Evolutionary conservation across 2,888 invertebrate species (phyloP), one percentile per base, ranked within the genome.

Genomic region (Bembecia ichneumoniformis): DNA sequence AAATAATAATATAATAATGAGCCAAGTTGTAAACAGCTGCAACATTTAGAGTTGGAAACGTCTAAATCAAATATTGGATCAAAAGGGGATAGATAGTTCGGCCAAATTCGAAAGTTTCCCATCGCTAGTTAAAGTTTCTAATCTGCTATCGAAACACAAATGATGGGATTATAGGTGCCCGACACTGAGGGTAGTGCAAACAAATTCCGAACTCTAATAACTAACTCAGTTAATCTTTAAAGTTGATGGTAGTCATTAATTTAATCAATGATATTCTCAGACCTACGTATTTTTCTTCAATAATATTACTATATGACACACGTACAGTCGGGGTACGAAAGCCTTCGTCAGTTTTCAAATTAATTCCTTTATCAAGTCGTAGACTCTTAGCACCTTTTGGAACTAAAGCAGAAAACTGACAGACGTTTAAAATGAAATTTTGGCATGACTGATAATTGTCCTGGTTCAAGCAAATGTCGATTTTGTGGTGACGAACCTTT

Each of bases 141-240:
- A 44, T 44, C 44, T 44, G 44, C 44, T 44, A 15, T 44, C 11
- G 44, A 13, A 44, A 17, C 44, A 44, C 44, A 44, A 44, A 44
- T 44, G 44, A 44, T 44, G 16, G 44, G 44, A 44, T 44, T 44
- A 44, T 44, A 44, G 40, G 40, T 40, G 40, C 44, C 17, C 16
- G 44, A 17, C 44, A 44, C 16, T 44, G 14, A 16, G 44, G 17
- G 44, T 44, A 44, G 11, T 16, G 44, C 44, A 44, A 44, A 44
- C 44, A 44, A 44, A 44, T 44, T 44, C 11, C 17, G 15, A 44
- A 44, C 44, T 44, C 44, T 57, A 40, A 40, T 40, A 11, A 14
- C 4, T 40, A 40, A 40, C 40, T 40, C 4, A 40, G 40, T 40
- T 40, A 40, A 40, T 40, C 40, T 40, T 40, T 40, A 40, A 40